Base-by-base conservation (phyloP, 2,797 vertebrate genomes). In the Setipinna tenuifilis region DNA sequence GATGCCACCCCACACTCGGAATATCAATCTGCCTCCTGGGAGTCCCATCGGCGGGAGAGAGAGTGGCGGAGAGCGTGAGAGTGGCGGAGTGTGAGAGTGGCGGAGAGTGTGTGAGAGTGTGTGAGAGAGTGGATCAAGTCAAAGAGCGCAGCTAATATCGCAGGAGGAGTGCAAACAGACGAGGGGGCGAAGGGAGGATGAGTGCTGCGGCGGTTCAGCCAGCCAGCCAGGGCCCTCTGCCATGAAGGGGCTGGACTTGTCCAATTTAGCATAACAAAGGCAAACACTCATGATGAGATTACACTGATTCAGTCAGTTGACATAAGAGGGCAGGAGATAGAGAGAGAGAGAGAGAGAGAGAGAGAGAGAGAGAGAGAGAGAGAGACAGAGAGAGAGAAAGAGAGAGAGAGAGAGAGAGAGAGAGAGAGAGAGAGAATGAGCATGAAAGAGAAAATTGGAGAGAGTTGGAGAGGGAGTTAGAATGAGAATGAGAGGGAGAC, bases 201-300 rank as follows among this genome's bases (percentile, higher is more conserved):
- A 41, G 35, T 41, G 35, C 35, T 41, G 2, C 35, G 35, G 35
- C 35, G 5, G 35, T 2, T 41, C 2, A 41, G 35, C 35, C 23
- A 6, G 17, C 4, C 28, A 35, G 28, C 68, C 25, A 3, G 1
- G 28, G 16, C 12, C 10, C 68, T 35, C 68, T 35, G 14, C 3
- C 12, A 35, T 16, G 4, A 12, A 75, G 31, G 2, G 14, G 19
- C 86, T 82, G 85, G 83, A 87, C 87, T 82, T 89, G 87, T 84
- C 78, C 85, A 62, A 84, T 90, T 87, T 88, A 90, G 87, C 86
- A 84, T 81, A 87, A 89, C 86, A 87, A 86, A 87, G 59, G 65
- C 71, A 75, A 50, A 85, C 61, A 83, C 65, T 82, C 59, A 75
- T 88, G 86, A 89, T 83, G 84, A 88, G 83, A 89, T 87, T 44